Conservation (phyloP, 2,797 vertebrate genomes). For the Lemur catta region DNA sequence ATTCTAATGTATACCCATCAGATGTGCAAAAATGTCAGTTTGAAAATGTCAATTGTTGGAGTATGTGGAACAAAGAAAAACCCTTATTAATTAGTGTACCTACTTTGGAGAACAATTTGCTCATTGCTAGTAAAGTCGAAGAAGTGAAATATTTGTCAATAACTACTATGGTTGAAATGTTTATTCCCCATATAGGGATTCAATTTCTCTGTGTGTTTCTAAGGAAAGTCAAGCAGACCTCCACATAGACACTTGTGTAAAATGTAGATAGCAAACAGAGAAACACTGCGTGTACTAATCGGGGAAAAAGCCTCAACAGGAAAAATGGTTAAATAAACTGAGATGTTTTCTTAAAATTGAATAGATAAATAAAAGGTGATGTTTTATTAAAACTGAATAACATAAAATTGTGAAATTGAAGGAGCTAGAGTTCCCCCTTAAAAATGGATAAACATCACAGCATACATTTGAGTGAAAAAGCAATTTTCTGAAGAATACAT, state of each 20-base stretch:
- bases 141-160: neutral
- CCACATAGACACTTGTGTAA: neutral
- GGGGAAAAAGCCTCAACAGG: neutral
- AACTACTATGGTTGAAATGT: neutral
- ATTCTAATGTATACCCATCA: neutral
- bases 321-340: neutral
- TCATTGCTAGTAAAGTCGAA: neutral
- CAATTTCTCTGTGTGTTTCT: neutral
- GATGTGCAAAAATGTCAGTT: neutral
- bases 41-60: neutral
- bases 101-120: neutral
- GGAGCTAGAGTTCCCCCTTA: neutral
- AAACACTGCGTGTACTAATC: neutral
- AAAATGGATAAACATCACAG: neutral
- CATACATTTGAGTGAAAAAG: neutral
- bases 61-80: neutral
- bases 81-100: neutral
- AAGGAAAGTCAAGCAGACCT: neutral
- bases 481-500: neutral
- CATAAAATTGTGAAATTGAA: neutral
- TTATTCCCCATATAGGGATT: neutral
- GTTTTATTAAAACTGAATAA: constrained; percentile 10
- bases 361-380: neutral
- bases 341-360: neutral
- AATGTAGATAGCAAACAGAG: neutral